Evolutionary conservation across 2,888 invertebrate genomes (phyloP), one percentile per base, ranked within the genome.

Genomic region (Cephus runcator): DNA sequence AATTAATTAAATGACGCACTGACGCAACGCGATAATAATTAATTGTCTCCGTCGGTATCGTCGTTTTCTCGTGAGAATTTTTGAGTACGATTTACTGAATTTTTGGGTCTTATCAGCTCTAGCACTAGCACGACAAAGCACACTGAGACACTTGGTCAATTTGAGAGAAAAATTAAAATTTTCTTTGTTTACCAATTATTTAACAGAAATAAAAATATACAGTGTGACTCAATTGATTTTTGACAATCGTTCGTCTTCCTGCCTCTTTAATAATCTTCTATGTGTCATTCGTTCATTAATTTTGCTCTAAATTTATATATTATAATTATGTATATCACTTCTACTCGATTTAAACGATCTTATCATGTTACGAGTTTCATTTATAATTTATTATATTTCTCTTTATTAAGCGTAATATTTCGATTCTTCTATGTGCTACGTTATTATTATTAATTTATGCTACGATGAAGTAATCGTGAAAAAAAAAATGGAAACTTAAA

Each of bases 381-480:
- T 56, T 56, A 23, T 56, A 56, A 56, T 56, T 56, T 56, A 56
- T 56, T 23, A 79, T 80, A 75, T 84, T 82, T 79, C 79, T 76
- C 68, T 77, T 77, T 81, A 71, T 76, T 89, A 88, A 90, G 89
- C 89, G 89, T 89, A 87, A 85, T 88, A 89, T 85, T 87, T 87
- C 83, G 84, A 87, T 85, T 85, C 80, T 80, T 82, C 86, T 88
- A 88, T 83, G 81, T 82, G 74, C 74, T 74, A 74, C 74, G 74
- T 74, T 35, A 74, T 30, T 23, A 31, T 15, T 74, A 35, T 73
- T 69, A 71, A 71, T 12, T 31, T 15, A 71, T 9, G 23, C 56
- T 56, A 56, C 56, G 56, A 71, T 33, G 34, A 71, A 33, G 34
- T 71, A 71, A 71, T 71, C 71, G 71, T 71, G 71, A 36, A 36